Evolutionary conservation across 1,140 invertebrate genomes (phyloP), one percentile per base, ranked within the genome.

Genomic region (Gonatopus flavifemur): DNA sequence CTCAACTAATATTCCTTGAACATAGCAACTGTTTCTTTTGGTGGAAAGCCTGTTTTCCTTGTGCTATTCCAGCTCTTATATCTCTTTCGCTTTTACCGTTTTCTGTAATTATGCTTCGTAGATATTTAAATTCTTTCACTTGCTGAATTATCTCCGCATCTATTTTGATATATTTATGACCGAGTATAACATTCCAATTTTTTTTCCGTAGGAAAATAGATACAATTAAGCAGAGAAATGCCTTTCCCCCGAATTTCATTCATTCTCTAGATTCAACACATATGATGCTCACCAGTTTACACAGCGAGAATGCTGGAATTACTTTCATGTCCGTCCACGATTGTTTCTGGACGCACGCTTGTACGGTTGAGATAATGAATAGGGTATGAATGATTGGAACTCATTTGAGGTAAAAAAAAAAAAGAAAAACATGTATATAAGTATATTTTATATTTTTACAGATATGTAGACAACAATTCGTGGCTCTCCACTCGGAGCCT

Each of bases 221-320:
- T 77, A 81, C 85, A 1, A 82, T 90, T 70, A 98, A 98, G 75
- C 95, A 98, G 71, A 96, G 89, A 67, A 98, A 98, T 82, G 96
- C 94, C 13, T 99, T 99, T 81, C 91, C 97, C 19, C 97, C 98
- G 3, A 99, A 99, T 81, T 99, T 95, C 74, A 92, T 99, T 64
- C 98, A 99, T 78, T 98, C 96, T 9, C 80, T 99, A 69, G 98
- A 99, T 78, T 96, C 96, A 19, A 88, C 86, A 74, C 98, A 99
- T 74, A 99, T 99, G 97, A 98, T 99, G 96, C 80, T 99, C 25
- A 99, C 98, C 3, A 90, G 94, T 20, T 79, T 99, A 42, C 79
- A 89, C 73, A 94, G 91, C 67, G 87, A 92, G 70, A 79, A 86
- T 22, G 79, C 78, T 16, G 92, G 88, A 2, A 83, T 98, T 19